Conservation (phyloP, 2,113 vertebrate genomes). For the Oryzias woworae region DNA sequence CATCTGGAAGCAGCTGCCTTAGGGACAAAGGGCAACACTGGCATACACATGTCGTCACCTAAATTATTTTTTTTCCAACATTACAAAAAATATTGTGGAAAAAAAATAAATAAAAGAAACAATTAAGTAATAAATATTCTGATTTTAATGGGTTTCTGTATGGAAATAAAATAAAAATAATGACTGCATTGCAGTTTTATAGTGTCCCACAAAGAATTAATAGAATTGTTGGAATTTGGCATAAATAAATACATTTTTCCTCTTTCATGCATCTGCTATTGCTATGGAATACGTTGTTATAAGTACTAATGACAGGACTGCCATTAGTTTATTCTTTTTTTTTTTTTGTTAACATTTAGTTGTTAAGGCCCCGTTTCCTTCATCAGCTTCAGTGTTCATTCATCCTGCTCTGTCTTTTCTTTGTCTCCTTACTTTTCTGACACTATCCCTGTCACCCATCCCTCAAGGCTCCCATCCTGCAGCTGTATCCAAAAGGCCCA, state of each 20-base stretch:
- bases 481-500: constrained; percentile 56
- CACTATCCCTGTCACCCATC: background rate
- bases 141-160: too few relatives aligned
- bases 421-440: constrained; percentile 13
- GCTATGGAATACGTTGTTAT: too few relatives aligned
- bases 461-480: constrained; percentile 23
- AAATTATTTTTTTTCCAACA: background rate
- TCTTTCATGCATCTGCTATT: too few relatives aligned
- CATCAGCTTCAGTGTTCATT: background rate
- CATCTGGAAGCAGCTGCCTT: constrained; percentile 70
- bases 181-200: too few relatives aligned
- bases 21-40: constrained; percentile 40
- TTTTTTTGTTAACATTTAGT: background rate
- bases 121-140: too few relatives aligned
- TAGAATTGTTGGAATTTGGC: too few relatives aligned
- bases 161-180: too few relatives aligned
- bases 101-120: too few relatives aligned
- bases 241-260: too few relatives aligned
- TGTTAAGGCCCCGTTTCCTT: constrained; percentile 13
- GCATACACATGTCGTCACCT: constrained; percentile 21
- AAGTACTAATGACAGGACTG: background rate
- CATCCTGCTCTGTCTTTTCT: constrained; percentile 12
- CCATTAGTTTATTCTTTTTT: background rate
- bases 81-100: too few relatives aligned
- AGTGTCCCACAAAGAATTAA: too few relatives aligned